Evolutionary conservation across 2,797 vertebrate genomes (phyloP), one percentile per base, ranked within the genome.

Genomic region (Esox lucius): DNA sequence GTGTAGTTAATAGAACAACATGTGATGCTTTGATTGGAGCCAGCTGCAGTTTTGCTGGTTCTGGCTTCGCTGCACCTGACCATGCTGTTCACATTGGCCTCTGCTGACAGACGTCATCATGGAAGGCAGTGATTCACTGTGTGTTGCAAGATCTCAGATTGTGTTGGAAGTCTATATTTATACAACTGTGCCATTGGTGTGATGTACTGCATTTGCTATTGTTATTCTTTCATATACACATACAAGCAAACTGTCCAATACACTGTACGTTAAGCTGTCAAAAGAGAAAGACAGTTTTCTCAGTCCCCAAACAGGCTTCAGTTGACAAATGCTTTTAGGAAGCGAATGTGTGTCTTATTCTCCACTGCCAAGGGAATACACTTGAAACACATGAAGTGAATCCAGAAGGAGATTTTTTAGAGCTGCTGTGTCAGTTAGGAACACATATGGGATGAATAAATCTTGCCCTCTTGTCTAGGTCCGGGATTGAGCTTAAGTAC

Each of bases 291-390:
- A 49, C 19, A 3, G 39, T 69, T 69, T 69, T 48, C 42, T 48
- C 26, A 68, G n/a, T 71, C 46, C 51, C 28, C 9, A 42, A 16
- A 22, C 35, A 31, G 53, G 59, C 70, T 39, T 53, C 31, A 39
- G 31, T 39, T 71, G 70, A 61, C 70, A 61, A 15, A 69, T 16
- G 70, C 19, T 12, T 71, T 12, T 49, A 24, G 9, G 22, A 4
- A 42, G 51, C 39, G 19, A 69, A 69, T 61, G 51, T 61, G 70
- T 71, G 22, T 59, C 70, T 61, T 5, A 5, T 39, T 61, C 19
- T 71, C 35, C 11, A 59, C 15, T 59, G 49, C 31, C 51, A 13
- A 6, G 8, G 51, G 51, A 53, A 71, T 28, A 33, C 5, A 33
- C 48, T 12, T 53, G 48, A 69, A 48, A 69, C n/a, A 70, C 22